phyloP scores from a whole-genome alignment of 2,113 vertebrate genomes.

The Pitta sordida region DNA sequence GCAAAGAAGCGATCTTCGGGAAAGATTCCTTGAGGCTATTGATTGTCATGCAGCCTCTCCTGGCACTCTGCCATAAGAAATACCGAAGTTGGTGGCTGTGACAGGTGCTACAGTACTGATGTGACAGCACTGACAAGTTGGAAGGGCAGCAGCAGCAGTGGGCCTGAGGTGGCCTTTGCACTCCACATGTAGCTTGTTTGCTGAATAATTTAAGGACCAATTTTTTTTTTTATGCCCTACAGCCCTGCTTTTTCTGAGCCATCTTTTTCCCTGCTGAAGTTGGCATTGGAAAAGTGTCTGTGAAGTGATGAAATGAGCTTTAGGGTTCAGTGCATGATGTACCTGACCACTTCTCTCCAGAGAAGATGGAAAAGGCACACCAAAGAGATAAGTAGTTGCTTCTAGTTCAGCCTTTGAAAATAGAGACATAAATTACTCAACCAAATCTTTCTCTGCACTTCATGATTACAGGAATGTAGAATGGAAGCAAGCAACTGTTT shows the following conservation, averaged over 20 bases:
- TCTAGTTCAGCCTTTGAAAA: not conserved
- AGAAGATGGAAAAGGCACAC: not conserved
- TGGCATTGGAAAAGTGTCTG: not conserved
- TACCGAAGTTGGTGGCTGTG: slow-evolving; percentile 2
- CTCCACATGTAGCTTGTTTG: not conserved
- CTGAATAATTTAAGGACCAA: not conserved
- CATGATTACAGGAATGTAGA: not conserved
- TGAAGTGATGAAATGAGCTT: not conserved
- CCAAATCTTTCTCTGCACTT: not conserved
- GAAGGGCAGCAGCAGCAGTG: not conserved
- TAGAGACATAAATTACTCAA: not conserved
- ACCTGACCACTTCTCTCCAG: not conserved
- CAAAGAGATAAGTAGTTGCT: not conserved
- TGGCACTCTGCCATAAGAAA: slow-evolving; percentile 47
- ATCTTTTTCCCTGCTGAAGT: not conserved
- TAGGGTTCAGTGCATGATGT: not conserved
- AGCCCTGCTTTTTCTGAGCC: not conserved
- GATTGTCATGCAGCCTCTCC: slow-evolving; percentile 35
- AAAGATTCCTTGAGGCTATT: slow-evolving; percentile 49
- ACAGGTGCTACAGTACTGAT: not conserved
- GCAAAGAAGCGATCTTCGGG: not conserved
- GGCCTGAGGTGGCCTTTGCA: not conserved
- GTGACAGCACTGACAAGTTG: not conserved
- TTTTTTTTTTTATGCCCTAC: not conserved
- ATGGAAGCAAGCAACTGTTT: not conserved